phyloP scores from a whole-genome alignment of 2,888 invertebrate genomes.

The Linnaemya vulpina region DNA sequence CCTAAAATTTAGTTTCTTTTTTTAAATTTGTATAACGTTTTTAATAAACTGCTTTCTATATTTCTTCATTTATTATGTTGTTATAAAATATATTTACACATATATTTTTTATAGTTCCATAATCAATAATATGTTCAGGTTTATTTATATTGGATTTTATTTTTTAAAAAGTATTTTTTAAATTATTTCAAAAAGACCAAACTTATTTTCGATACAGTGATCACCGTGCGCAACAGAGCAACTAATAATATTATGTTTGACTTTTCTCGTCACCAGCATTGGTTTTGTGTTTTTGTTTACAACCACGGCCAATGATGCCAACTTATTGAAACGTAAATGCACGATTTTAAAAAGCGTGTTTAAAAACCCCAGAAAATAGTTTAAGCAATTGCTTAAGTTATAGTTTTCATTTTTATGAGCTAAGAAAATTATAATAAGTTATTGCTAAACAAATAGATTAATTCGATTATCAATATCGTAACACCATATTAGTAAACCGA shows the following conservation, averaged over 20 bases:
- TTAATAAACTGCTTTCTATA: background rate
- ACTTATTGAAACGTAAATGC: background rate
- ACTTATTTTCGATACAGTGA: constrained; percentile 28
- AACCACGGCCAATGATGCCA: background rate
- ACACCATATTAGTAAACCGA: no score
- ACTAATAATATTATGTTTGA: constrained; percentile 39
- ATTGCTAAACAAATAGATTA: no score
- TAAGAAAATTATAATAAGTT: no score
- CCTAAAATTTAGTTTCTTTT: background rate
- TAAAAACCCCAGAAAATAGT: no score
- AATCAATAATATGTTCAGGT: background rate
- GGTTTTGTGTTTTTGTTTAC: constrained; percentile 24
- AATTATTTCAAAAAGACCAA: background rate
- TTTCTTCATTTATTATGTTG: background rate
- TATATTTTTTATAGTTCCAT: background rate
- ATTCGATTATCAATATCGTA: no score
- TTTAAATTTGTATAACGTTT: constrained; percentile 14
- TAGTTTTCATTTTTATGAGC: no score
- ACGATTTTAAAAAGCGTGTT: no score
- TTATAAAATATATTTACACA: no score
- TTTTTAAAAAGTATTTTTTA: background rate
- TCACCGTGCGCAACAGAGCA: constrained; percentile 51
- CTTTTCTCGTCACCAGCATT: constrained; percentile 37
- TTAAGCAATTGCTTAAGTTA: no score
- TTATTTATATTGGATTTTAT: background rate